Evolutionary conservation across 2,888 invertebrate species (phyloP).

Genomic region (Drosophila lacicola): DNA sequence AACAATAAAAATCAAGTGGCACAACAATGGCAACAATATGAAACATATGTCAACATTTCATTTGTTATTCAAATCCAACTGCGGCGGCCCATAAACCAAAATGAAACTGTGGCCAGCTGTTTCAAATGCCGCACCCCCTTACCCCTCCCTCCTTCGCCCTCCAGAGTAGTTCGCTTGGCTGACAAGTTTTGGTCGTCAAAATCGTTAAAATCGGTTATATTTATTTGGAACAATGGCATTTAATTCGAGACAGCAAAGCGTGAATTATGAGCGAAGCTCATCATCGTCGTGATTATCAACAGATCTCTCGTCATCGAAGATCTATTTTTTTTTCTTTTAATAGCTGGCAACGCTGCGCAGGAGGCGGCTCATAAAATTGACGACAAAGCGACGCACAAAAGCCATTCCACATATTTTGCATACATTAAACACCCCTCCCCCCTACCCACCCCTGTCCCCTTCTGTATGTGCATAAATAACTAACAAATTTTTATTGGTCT

Average conservation of each 20-base stretch:
- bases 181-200: conserved; percentile 58
- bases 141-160: neutral
- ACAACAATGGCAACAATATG: conserved; percentile 70
- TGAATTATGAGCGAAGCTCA: conserved; percentile 72
- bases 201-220: conserved; percentile 52
- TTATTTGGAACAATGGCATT: conserved; percentile 68
- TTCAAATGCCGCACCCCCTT: conserved; percentile 22
- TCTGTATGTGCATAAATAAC: conserved; percentile 51
- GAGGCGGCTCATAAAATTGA: conserved; percentile 46
- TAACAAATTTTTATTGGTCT: conserved; percentile 54
- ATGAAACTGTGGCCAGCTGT: conserved; percentile 54
- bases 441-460: neutral
- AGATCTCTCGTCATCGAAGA: conserved; percentile 36
- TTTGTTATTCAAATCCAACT: conserved; percentile 80
- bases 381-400: conserved; percentile 43
- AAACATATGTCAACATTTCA: conserved; percentile 82
- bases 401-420: conserved; percentile 67
- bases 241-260: conserved; percentile 62
- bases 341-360: neutral
- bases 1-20: conserved; percentile 38
- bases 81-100: conserved; percentile 62
- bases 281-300: conserved; percentile 54
- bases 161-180: neutral
- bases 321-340: conserved; percentile 1
- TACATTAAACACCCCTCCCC: conserved; percentile 52